Base-by-base conservation (phyloP, 2,797 vertebrate genomes). In the Sebastes kiyomatsui region DNA sequence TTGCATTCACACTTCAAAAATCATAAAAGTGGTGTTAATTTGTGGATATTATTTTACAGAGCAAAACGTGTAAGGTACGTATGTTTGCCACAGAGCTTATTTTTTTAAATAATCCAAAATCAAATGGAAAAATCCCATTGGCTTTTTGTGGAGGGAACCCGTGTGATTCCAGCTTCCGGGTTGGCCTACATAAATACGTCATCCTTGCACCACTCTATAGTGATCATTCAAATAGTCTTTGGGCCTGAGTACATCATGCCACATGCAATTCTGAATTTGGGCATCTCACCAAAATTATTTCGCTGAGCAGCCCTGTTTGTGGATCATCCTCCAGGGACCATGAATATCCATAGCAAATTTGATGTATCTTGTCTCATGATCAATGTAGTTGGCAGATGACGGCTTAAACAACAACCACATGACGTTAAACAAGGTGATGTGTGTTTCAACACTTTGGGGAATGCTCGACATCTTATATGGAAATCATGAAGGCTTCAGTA, bases 401-500 rank as follows among this genome's bases (percentile, higher is more conserved):
- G 1, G 16, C 32, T 25, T 22, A 5, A 71, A 56, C 11, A 76
- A 61, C 11, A 64, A 6, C n/a, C 28, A 71, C 27, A 58, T 42
- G 67, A 77, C 5, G 25, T 56, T 38, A 23, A 27, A 16, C 30
- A 9, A 75, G 32, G 59, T 42, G 46, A 58, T 55, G 42, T 81
- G 56, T 71, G 49, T 67, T 78, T 72, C 61, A 74, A 59, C 65
- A 30, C 66, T 60, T 27, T 66, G 8, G 10, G 22, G 28, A 59
- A 27, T 0, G 4, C 65, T 10, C 30, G 55, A 16, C 42, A 59
- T 75, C 67, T 38, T 49, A 20, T 58, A 10, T 42, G 59, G 3
- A 58, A 75, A 69, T 83, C 59, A 67, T 73, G 38, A 72, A 61
- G 54, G 42, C 11, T 59, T 82, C 62, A 67, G 30, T 72, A 20